Evolutionary conservation across 1,140 invertebrate species (phyloP).

Genomic region (Musca vetustissima): DNA sequence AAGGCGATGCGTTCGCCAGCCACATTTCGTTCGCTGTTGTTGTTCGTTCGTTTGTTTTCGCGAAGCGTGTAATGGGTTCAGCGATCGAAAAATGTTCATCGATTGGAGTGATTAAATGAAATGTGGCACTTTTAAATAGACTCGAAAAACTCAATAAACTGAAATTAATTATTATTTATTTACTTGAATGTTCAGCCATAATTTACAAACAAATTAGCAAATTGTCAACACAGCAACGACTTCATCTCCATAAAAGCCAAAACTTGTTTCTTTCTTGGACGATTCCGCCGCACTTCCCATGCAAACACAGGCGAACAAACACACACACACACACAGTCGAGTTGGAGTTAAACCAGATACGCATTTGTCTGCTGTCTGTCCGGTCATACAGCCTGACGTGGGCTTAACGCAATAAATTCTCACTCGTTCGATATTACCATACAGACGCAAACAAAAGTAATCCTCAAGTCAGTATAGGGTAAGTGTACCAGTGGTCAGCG

Average conservation of each 20-base stretch:
- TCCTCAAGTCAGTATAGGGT: too few relatives aligned
- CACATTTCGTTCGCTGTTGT: too few relatives aligned
- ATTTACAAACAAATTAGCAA: constrained; percentile 21
- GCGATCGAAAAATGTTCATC: neutral
- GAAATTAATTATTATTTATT: constrained; percentile 24
- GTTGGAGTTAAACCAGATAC: too few relatives aligned
- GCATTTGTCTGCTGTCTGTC: too few relatives aligned
- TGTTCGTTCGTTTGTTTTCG: neutral
- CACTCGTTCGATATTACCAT: too few relatives aligned
- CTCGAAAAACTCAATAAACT: constrained; percentile 16
- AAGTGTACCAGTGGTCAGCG: too few relatives aligned
- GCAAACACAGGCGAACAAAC: too few relatives aligned
- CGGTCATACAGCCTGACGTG: too few relatives aligned
- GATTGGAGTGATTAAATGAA: constrained; percentile 5
- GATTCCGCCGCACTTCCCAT: neutral
- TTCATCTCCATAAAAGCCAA: constrained; percentile 7
- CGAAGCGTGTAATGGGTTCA: too few relatives aligned
- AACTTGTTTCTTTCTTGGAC: neutral
- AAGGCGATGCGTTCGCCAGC: neutral
- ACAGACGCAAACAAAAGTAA: too few relatives aligned
- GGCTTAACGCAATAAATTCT: too few relatives aligned
- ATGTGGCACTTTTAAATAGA: constrained; percentile 7
- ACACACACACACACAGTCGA: too few relatives aligned
- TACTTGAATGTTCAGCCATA: constrained; percentile 23
- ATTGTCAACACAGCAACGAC: constrained; percentile 11